phyloP scores from a whole-genome alignment of 2,888 invertebrate genomes.

The Pogonocherus hispidulus region DNA sequence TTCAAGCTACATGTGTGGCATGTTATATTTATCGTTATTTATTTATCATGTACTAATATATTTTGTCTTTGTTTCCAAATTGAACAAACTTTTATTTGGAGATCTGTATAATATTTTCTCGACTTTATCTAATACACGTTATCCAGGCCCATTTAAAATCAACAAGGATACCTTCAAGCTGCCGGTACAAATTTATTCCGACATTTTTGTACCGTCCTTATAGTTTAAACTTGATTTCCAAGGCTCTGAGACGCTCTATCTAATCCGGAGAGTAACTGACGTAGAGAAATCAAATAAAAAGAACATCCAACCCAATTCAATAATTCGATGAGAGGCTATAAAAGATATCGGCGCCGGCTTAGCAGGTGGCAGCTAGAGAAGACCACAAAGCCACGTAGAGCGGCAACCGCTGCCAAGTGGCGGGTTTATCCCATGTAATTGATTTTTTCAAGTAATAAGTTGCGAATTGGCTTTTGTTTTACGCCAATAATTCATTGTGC shows the following conservation, averaged over 20 bases:
- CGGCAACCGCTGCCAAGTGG: conserved; percentile 44
- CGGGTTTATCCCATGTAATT: conserved; percentile 40
- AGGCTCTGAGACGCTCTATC: conserved; percentile 41
- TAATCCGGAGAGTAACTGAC: conserved; percentile 52
- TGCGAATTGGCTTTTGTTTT: conserved; percentile 11
- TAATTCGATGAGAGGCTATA: conserved; percentile 56
- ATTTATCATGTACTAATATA: too few species aligned
- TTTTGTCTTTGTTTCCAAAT: too few species aligned
- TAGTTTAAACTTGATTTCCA: conserved; percentile 45
- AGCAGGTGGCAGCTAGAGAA: conserved; percentile 55
- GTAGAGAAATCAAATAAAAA: conserved; percentile 55
- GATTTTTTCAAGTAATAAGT: conserved; percentile 33
- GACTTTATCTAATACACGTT: too few species aligned
- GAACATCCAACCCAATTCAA: conserved; percentile 56
- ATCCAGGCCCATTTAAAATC: too few species aligned
- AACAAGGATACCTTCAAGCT: conserved; percentile 20
- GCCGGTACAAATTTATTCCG: conserved; percentile 39
- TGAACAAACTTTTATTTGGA: too few species aligned
- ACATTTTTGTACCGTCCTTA: conserved; percentile 39
- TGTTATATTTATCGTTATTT: too few species aligned
- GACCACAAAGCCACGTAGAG: conserved; percentile 51
- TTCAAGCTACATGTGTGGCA: too few species aligned
- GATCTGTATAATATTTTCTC: too few species aligned
- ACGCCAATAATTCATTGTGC: conserved; percentile 3
- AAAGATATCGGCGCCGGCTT: conserved; percentile 56